Percentiles rank a stretch among this genome's conserved stretches.
Conservation (phyloP, 2,888 invertebrate species). For the Noctua janthina region DNA sequence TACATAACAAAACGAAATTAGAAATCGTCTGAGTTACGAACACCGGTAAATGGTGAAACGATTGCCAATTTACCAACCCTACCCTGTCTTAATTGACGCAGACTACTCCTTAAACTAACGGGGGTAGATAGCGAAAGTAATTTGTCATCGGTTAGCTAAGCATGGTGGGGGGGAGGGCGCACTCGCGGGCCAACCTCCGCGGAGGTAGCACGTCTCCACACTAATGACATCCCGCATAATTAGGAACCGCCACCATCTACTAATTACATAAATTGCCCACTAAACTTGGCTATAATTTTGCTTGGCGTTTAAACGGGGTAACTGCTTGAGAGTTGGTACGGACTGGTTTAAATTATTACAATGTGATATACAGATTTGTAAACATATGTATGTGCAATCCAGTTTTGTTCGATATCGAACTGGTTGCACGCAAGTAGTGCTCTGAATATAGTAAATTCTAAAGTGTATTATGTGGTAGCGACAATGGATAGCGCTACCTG, state of each 20-base stretch:
- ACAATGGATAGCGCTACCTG: slow-evolving; percentile 54
- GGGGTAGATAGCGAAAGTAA: slow-evolving; percentile 85
- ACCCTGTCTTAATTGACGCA: slow-evolving; percentile 88
- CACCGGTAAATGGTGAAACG: slow-evolving; percentile 87
- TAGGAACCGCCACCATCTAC: slow-evolving; percentile 87
- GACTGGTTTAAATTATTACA: slow-evolving; percentile 66
- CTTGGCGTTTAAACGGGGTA: slow-evolving; percentile 75
- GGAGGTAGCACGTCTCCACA: slow-evolving; percentile 82
- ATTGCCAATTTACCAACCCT: slow-evolving; percentile 89
- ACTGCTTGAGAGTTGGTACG: slow-evolving; percentile 69
- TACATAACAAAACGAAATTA: slow-evolving; percentile 79
- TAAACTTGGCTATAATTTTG: slow-evolving; percentile 87
- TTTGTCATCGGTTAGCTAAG: slow-evolving; percentile 90
- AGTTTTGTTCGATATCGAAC: slow-evolving; percentile 50
- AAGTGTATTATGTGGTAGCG: slow-evolving; percentile 52
- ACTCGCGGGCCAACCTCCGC: slow-evolving; percentile 75
- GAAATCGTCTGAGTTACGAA: slow-evolving; percentile 82
- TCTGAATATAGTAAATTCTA: slow-evolving; percentile 46
- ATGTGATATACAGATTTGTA: slow-evolving; percentile 60
- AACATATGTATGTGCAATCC: slow-evolving; percentile 46
- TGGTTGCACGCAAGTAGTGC: slow-evolving; percentile 38
- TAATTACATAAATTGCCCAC: slow-evolving; percentile 89
- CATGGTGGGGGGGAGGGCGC: slow-evolving; percentile 73
- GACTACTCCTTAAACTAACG: slow-evolving; percentile 88
- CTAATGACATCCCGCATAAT: slow-evolving; percentile 89